Evolutionary conservation across 2,113 vertebrate genomes (phyloP).

Genomic region (Fulica atra): DNA sequence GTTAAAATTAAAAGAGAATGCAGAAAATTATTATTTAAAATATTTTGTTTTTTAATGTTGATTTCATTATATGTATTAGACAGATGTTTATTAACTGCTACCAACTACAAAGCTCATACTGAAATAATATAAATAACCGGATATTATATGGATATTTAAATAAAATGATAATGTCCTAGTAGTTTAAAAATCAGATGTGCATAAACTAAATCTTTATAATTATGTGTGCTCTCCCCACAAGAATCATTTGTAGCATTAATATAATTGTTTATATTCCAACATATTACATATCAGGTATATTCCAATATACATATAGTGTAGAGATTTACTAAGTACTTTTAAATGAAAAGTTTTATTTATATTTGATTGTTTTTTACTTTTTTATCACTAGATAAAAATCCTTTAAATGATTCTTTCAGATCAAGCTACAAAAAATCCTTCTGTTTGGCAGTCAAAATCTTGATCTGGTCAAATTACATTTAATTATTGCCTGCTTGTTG

Average conservation of each 20-base stretch:
- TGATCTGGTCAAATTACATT: slow-evolving; percentile 39
- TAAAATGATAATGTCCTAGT: not conserved
- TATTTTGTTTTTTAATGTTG: not conserved
- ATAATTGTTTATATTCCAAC: not conserved
- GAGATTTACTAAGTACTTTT: not conserved
- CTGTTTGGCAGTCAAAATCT: slow-evolving; percentile 49
- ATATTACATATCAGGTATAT: not conserved
- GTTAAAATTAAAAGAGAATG: not conserved
- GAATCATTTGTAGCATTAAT: not conserved
- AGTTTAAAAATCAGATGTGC: not conserved
- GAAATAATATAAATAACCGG: not conserved
- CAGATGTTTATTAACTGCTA: not conserved
- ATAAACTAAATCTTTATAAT: not conserved
- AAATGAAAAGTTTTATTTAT: not conserved
- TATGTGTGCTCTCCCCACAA: not conserved
- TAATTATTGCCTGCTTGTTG: slow-evolving; percentile 38
- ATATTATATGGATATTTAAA: not conserved
- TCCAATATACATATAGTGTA: not conserved
- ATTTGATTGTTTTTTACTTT: not conserved
- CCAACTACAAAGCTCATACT: not conserved
- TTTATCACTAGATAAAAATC: not conserved
- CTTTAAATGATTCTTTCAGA: slow-evolving; percentile 34
- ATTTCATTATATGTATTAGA: not conserved
- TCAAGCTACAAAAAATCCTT: slow-evolving; percentile 40
- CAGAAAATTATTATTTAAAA: not conserved